A percentile compares a stretch with the other conserved stretches of the same genome.
Conservation (phyloP, 2,797 vertebrate species). For the Xiphorhynchus erythropygius region DNA sequence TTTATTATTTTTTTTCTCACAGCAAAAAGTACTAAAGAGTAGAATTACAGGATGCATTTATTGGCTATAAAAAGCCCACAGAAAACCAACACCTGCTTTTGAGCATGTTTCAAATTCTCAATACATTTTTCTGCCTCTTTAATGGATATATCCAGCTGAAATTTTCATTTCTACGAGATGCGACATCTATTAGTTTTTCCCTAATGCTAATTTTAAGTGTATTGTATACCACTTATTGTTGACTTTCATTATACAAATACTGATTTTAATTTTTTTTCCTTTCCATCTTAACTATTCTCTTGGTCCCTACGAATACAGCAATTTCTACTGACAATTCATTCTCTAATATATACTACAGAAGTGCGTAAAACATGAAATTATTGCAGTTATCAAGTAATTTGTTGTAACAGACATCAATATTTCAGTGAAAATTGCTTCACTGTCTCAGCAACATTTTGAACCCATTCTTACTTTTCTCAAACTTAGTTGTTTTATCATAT, state of each 20-base stretch:
- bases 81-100: not conserved
- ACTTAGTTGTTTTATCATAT: not conserved
- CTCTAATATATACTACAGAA: not conserved
- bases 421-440: not conserved
- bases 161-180: not conserved
- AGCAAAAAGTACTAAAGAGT: not conserved
- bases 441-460: not conserved
- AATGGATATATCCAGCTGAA: not conserved
- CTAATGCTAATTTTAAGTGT: not conserved
- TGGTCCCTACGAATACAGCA: not conserved
- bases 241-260: not conserved
- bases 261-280: not conserved
- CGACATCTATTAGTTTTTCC: not conserved
- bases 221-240: not conserved
- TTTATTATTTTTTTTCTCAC: not conserved
- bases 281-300: not conserved
- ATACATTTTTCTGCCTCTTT: not conserved
- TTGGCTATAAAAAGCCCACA: rapidly evolving
- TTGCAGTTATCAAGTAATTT: not conserved
- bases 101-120: not conserved
- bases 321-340: not conserved
- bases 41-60: not conserved
- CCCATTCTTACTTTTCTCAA: not conserved
- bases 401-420: not conserved
- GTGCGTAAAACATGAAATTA: not conserved